These are phyloP conservation scores for Pantherophis guttatus DNA, from an alignment of 2,113 vertebrate genomes.

Conservation along the genomic window DNA sequence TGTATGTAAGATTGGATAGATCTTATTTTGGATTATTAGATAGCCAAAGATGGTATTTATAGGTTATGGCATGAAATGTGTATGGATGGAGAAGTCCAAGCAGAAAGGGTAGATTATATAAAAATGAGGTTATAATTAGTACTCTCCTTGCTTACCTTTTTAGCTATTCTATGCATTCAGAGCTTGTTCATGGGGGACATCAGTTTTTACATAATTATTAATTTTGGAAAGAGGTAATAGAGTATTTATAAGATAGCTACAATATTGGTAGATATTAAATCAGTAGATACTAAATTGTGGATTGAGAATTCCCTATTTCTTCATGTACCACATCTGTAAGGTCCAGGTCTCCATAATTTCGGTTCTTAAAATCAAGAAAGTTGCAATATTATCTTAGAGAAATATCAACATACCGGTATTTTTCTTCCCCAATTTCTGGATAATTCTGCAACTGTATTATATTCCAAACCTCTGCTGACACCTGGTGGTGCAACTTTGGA, in stretches of 20 bases:
- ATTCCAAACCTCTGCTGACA: conserved; percentile 53
- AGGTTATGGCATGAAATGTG: not conserved
- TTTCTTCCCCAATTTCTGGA: not conserved
- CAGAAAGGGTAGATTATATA: not conserved
- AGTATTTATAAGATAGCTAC: not conserved
- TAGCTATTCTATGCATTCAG: not conserved
- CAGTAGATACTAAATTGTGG: too few species aligned
- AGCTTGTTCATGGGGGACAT: not conserved
- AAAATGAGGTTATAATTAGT: not conserved
- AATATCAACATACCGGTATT: not conserved
- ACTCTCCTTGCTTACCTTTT: not conserved
- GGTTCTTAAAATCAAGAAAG: not conserved
- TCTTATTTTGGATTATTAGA: not conserved
- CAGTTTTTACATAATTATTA: not conserved
- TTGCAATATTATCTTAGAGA: not conserved
- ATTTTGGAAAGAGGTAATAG: not conserved
- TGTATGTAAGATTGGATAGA: not conserved
- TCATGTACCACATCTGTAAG: not conserved
- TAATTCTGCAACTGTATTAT: not conserved
- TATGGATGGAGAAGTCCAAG: not conserved
- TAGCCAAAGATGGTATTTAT: not conserved
- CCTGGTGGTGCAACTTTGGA: conserved; percentile 12
- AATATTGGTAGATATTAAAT: not conserved
- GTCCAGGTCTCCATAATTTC: not conserved
- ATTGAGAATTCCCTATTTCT: not conserved